Percentiles rank a stretch among this genome's conserved stretches.
phyloP scores from a whole-genome alignment of 2,888 invertebrate species.

The Strigamia maritima region DNA sequence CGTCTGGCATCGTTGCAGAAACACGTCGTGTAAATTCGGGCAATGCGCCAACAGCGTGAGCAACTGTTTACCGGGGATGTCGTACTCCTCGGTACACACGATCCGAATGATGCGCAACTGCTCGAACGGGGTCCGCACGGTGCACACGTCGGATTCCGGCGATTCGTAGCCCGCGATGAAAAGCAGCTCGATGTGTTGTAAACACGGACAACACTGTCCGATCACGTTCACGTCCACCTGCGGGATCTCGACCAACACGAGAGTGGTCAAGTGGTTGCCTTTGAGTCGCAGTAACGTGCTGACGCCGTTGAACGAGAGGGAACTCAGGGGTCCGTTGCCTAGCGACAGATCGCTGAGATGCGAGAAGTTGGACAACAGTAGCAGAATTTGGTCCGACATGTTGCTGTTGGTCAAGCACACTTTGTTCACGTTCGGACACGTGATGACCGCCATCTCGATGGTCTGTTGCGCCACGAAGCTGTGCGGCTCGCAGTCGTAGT shows the following conservation, averaged over 20 bases:
- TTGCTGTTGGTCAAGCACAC: not conserved
- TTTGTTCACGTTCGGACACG: constrained; percentile 30
- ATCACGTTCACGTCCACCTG: constrained; percentile 8
- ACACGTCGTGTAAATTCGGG: not conserved
- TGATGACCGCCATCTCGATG: not conserved
- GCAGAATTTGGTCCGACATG: not conserved
- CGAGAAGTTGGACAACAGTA: not conserved
- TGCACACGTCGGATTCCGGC: too few species aligned
- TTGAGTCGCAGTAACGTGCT: not conserved
- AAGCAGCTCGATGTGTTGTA: not conserved
- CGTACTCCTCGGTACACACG: constrained; percentile 14
- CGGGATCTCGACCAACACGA: constrained; percentile 7
- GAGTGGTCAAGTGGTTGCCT: not conserved
- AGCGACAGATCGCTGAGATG: not conserved
- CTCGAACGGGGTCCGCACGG: too few species aligned
- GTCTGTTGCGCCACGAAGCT: not conserved
- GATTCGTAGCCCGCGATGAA: not conserved
- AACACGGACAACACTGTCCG: not conserved
- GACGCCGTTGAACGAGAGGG: constrained; percentile 5
- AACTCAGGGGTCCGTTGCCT: not conserved
- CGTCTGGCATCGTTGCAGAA: constrained; percentile 10
- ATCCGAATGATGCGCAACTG: not conserved
- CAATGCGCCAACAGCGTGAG: constrained; percentile 2
- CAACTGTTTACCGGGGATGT: constrained; percentile 2
- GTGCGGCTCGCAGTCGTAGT: not conserved